Percentiles rank a stretch among this genome's conserved stretches.
Conservation (phyloP, 1,140 invertebrate genomes). For the Leptestheria dahalacensis region DNA sequence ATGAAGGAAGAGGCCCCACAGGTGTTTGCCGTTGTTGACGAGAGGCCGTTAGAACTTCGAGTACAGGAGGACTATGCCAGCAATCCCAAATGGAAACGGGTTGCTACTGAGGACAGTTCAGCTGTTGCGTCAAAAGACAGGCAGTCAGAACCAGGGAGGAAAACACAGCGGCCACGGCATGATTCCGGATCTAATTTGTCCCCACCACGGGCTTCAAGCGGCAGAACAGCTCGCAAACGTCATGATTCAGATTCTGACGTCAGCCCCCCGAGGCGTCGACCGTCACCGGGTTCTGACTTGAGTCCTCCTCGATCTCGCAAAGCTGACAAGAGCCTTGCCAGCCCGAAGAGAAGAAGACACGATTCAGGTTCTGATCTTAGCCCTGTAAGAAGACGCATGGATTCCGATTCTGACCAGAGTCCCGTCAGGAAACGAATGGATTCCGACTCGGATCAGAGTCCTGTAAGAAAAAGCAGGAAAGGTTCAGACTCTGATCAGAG, state of each 20-base stretch:
- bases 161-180: constrained; percentile 3
- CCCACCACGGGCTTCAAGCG: too few species aligned
- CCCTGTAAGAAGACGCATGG: constrained; percentile 22
- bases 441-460: constrained; percentile 25
- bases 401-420: constrained; percentile 16
- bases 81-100: constrained; percentile 53
- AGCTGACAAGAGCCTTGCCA: constrained; percentile 18
- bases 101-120: constrained; percentile 30
- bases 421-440: constrained; percentile 20
- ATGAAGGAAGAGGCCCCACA: constrained; percentile 71
- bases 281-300: neutral
- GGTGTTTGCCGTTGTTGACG: constrained; percentile 78
- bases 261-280: constrained; percentile 24
- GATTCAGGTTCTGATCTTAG: constrained; percentile 25
- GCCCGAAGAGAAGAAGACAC: constrained; percentile 18
- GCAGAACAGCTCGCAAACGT: constrained; percentile 20
- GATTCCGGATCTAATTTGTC: neutral
- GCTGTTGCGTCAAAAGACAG: constrained; percentile 22
- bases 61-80: constrained; percentile 43
- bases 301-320: neutral
- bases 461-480: constrained; percentile 20
- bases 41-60: constrained; percentile 51
- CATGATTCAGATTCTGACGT: constrained; percentile 23
- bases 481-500: constrained; percentile 25
- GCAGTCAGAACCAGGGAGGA: constrained; percentile 16